Conservation (phyloP, 2,113 vertebrate genomes). For the Scopus umbretta region DNA sequence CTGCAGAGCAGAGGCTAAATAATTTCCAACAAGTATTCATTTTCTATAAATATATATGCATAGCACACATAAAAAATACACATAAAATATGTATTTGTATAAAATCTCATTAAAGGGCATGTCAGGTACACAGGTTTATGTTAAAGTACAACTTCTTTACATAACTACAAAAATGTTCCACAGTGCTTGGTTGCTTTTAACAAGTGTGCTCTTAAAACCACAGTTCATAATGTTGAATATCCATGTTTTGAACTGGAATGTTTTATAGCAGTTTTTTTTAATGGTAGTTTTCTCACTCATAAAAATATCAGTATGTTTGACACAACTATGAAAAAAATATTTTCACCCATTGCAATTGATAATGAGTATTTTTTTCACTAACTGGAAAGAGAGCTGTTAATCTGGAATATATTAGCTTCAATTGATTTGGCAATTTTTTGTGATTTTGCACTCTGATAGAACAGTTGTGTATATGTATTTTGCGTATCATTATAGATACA, state of each 20-base stretch:
- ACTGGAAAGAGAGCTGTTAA: neutral
- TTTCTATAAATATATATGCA: neutral
- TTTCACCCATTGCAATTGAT: neutral
- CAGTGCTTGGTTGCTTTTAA: neutral
- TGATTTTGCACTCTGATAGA: neutral
- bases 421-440: neutral
- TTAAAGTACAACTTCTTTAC: neutral
- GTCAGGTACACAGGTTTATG: neutral
- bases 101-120: neutral
- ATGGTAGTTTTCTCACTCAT: neutral
- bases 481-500: neutral
- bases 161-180: neutral
- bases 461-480: neutral
- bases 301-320: neutral
- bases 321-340: neutral
- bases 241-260: neutral
- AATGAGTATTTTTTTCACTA: constrained; percentile 17
- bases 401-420: constrained; percentile 3
- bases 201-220: neutral
- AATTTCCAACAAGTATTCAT: neutral
- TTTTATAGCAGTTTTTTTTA: neutral
- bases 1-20: neutral
- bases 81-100: neutral
- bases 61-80: neutral
- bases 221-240: neutral